Base-by-base conservation (phyloP, 2,113 vertebrate genomes). In the Cebus imitator region DNA sequence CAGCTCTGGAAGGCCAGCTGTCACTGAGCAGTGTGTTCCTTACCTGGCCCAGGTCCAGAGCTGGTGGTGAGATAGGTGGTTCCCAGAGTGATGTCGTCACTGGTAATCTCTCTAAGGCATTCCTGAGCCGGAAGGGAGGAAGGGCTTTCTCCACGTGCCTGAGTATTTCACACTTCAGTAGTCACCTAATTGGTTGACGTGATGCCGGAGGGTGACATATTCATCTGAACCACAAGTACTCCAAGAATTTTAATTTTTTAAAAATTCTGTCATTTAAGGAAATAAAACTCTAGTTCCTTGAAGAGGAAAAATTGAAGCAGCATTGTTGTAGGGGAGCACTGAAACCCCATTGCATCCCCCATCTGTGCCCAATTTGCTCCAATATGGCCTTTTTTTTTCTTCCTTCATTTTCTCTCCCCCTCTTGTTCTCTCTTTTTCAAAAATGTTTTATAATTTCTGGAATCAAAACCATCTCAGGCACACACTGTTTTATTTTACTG, bases 321-420 rank as follows among this genome's bases (percentile, higher is more conserved):
- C 96, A 96, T 98, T 99, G 98, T 97, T 96, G 98, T 98, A 98
- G 98, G 98, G 98, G 98, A 99, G 98, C 98, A 98, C 57, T 70
- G 97, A 98, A 98, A 96, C 97, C 97, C 98, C 91, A 97, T 97
- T 98, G 96, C 98, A 96, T 97, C 95, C 92, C 98, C 99, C 99
- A 99, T 99, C 99, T 99, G 99, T 99, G 99, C 99, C 99, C 99
- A 99, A 99, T 99, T 99, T 99, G 99, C 98, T 99, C 88, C 98
- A 98, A 98, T 98, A 98, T 98, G 97, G 98, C 98, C 98, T 99
- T 96, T 95, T 91, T 48, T 50, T 92, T 52, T 64, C 88, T 80
- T 97, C 95, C 91, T 55, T 84, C 75, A 85, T 97, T 98, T 80
- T 73, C 32, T 89, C 73, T 80, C n/a, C 5, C 83, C 43, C 27